A percentile compares a stretch with the other conserved stretches of the same genome.
Evolutionary conservation across 2,113 vertebrate species (phyloP).

Genomic region (Dromas ardeola): DNA sequence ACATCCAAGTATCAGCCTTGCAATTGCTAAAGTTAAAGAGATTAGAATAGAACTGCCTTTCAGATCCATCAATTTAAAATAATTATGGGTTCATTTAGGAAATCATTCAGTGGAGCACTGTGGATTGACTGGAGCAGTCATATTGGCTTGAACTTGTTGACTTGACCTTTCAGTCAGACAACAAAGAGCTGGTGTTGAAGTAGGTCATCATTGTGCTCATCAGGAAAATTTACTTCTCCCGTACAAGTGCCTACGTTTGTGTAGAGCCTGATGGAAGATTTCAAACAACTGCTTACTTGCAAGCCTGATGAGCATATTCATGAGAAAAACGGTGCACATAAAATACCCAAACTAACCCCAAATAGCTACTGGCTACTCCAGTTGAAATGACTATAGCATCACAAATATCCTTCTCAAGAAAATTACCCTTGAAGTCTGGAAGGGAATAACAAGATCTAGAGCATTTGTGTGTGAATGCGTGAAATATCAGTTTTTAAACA

Average conservation of each 20-base stretch:
- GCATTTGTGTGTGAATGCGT: neutral
- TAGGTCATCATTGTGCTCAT: neutral
- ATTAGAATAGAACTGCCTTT: neutral
- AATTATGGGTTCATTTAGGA: neutral
- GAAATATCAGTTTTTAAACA: neutral
- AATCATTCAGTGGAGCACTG: neutral
- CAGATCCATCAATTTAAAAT: neutral
- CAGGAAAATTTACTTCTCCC: neutral
- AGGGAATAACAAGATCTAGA: neutral
- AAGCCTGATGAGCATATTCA: neutral
- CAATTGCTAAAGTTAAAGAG: neutral
- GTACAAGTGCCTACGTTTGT: neutral
- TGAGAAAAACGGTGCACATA: neutral
- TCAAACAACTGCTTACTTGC: neutral
- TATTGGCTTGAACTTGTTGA: neutral
- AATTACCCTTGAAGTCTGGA: neutral
- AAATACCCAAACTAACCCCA: neutral
- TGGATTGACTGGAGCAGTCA: neutral
- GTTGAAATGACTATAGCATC: neutral
- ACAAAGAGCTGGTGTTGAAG: neutral
- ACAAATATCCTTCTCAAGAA: neutral
- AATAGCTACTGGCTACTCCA: neutral
- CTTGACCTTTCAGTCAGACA: constrained; percentile 25
- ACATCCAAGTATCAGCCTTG: neutral
- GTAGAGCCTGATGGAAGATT: neutral